Evolutionary conservation across 2,888 invertebrate genomes (phyloP).

Genomic region (Brenthis hecate): DNA sequence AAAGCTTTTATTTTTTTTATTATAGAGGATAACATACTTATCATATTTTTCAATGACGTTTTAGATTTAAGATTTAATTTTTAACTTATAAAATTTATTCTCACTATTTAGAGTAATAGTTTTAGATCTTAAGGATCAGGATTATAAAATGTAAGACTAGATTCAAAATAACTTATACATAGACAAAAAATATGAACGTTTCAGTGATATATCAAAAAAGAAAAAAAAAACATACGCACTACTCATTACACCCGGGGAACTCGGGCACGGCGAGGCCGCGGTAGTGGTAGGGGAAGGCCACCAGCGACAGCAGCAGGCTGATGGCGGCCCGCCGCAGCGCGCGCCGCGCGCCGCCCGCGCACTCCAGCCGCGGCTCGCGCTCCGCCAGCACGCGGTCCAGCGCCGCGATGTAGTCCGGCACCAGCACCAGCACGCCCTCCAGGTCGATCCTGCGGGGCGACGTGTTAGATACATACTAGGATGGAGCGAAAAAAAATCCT

Average conservation of each 20-base stretch:
- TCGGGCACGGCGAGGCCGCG: constrained; percentile 88
- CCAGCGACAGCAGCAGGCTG: constrained; percentile 93
- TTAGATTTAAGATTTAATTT: no score
- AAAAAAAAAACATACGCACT: constrained; percentile 56
- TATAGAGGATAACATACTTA: no score
- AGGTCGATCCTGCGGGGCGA: constrained; percentile 86
- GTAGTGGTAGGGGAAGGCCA: constrained; percentile 96
- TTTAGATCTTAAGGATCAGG: no score
- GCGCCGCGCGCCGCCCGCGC: constrained; percentile 85
- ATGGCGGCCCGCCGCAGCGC: constrained; percentile 95
- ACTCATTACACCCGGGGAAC: constrained; percentile 83
- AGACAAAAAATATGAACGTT: no score
- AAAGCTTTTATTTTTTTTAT: no score
- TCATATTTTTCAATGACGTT: no score
- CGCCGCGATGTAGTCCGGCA: constrained; percentile 94
- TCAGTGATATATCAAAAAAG: neutral
- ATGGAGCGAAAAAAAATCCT: no score
- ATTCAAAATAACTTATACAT: no score
- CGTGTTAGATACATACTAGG: no score
- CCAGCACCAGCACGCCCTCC: constrained; percentile 94
- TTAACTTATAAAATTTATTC: no score
- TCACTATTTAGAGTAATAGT: no score
- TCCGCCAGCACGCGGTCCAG: constrained; percentile 95
- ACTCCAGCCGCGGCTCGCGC: constrained; percentile 88
- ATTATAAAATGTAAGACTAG: no score